phyloP scores from a whole-genome alignment of 2,113 vertebrate genomes.

The Rhea americana region DNA sequence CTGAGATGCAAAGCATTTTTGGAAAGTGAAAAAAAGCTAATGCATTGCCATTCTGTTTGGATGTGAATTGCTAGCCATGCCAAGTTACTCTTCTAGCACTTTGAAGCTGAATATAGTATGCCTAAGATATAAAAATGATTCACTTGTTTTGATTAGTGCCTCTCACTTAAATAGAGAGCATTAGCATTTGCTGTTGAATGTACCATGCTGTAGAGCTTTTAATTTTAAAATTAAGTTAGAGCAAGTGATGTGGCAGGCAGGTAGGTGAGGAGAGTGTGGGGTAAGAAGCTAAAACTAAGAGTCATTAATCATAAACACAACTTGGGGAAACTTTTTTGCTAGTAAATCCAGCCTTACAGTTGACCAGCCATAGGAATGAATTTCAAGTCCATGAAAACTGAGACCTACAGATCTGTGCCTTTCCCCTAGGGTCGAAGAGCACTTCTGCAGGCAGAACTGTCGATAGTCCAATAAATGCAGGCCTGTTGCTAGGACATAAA shows the following conservation, averaged over 20 bases:
- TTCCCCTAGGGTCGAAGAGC: background rate
- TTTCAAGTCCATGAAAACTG: background rate
- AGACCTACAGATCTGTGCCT: constrained; percentile 21
- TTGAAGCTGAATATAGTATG: background rate
- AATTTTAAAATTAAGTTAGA: background rate
- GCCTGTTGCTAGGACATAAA: background rate
- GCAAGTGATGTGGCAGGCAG: background rate
- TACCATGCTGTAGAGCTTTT: background rate
- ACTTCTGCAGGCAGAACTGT: constrained; percentile 7
- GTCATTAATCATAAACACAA: background rate
- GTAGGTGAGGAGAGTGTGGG: background rate
- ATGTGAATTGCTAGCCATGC: background rate
- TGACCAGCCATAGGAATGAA: background rate
- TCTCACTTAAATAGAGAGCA: background rate
- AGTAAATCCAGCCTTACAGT: background rate
- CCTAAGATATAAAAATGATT: background rate
- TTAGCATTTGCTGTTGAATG: background rate
- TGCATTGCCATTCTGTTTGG: background rate
- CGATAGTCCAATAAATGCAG: background rate
- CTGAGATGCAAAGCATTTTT: background rate
- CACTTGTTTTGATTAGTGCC: fast-evolving
- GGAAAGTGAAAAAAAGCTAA: background rate
- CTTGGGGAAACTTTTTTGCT: background rate
- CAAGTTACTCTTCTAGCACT: background rate
- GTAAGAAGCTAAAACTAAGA: background rate